Conservation (phyloP, 2,113 vertebrate genomes). For the Notiomystis cincta region DNA sequence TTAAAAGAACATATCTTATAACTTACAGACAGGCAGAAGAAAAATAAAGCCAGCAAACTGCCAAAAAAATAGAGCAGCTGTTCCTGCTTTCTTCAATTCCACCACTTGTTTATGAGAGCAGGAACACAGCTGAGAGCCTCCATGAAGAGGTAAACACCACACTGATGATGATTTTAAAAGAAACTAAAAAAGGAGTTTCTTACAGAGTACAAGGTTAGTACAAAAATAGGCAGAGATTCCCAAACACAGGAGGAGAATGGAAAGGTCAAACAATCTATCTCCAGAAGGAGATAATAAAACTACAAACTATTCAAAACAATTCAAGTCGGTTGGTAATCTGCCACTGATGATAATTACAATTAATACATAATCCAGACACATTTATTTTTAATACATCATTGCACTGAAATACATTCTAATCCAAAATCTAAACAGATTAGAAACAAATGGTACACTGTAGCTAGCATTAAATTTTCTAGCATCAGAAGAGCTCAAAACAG, state of each 20-base stretch:
- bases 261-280: neutral
- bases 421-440: neutral
- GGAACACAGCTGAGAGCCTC: neutral
- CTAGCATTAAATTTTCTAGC: neutral
- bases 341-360: neutral
- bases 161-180: neutral
- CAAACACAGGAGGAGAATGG: neutral
- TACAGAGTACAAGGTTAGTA: neutral
- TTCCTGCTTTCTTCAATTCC: neutral
- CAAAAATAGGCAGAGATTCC: neutral
- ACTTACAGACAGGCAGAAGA: neutral
- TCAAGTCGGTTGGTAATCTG: neutral
- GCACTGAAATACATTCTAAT: neutral
- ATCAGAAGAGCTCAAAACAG: neutral
- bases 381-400: neutral
- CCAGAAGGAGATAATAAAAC: neutral
- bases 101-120: neutral
- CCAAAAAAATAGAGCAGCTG: neutral
- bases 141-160: neutral
- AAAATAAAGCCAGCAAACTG: neutral
- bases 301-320: neutral
- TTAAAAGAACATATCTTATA: fast-evolving
- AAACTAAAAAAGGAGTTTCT: neutral
- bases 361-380: neutral
- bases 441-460: neutral